These are phyloP conservation scores for Harpalus rufipes DNA, from an alignment of 2,888 invertebrate genomes.

Conservation along the genomic window DNA sequence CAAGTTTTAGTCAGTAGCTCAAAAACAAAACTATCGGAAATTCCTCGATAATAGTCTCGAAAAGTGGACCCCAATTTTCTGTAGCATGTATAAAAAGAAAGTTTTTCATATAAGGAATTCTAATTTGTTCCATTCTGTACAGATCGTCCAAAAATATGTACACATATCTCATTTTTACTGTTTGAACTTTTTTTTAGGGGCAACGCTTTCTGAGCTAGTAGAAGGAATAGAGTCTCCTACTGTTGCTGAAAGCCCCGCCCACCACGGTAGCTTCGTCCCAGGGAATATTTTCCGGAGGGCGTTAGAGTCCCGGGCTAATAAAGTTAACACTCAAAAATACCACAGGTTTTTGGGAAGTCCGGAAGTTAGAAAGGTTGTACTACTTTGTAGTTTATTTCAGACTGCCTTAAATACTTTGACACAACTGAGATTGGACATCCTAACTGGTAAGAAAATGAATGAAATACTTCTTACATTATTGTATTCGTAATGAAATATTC, in stretches of 20 bases:
- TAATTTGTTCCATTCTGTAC: too few relatives aligned
- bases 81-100: too few relatives aligned
- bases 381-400: conserved; percentile 95
- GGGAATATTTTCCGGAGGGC: conserved; percentile 81
- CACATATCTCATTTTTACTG: neutral
- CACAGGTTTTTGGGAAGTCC: conserved; percentile 89
- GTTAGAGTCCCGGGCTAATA: conserved; percentile 81
- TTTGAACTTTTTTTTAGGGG: conserved; percentile 72
- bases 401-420: conserved; percentile 93
- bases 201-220: conserved; percentile 77
- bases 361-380: conserved; percentile 89
- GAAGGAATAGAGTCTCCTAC: conserved; percentile 76
- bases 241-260: conserved; percentile 73
- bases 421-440: conserved; percentile 93
- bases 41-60: too few relatives aligned
- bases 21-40: too few relatives aligned
- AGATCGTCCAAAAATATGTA: too few relatives aligned
- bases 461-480: too few relatives aligned
- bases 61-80: too few relatives aligned
- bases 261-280: conserved; percentile 74
- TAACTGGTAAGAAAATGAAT: conserved; percentile 84
- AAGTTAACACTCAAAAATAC: conserved; percentile 82
- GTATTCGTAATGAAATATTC: too few relatives aligned
- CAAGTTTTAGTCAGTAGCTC: too few relatives aligned
- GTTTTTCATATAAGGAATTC: too few relatives aligned